These are phyloP conservation scores for Agelastica alni DNA, from an alignment of 2,888 invertebrate genomes.

Conservation along the genomic window DNA sequence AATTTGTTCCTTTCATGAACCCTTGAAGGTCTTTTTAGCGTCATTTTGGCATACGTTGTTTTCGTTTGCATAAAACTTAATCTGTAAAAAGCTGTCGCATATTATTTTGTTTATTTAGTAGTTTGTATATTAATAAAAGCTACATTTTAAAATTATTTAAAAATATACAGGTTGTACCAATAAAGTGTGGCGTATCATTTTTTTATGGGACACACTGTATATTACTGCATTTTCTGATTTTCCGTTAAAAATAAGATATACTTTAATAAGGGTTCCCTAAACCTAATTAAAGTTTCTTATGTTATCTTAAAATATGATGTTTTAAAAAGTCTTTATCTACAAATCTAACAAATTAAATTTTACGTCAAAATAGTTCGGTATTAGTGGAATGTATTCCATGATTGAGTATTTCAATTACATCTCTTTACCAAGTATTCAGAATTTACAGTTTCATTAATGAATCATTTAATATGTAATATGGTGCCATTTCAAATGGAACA, in stretches of 20 bases:
- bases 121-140: neutral
- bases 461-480: too few species aligned
- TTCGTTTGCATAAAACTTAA: too few species aligned
- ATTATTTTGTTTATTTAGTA: neutral
- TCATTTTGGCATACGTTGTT: too few species aligned
- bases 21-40: too few species aligned
- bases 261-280: neutral
- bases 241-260: neutral
- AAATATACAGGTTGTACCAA: neutral
- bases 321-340: neutral
- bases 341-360: neutral
- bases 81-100: too few species aligned
- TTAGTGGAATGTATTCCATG: too few species aligned
- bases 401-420: too few species aligned
- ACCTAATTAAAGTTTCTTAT: too few species aligned
- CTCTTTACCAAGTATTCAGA: too few species aligned
- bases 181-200: neutral
- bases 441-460: too few species aligned
- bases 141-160: neutral
- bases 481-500: too few species aligned
- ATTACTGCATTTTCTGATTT: neutral
- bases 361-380: neutral
- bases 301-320: neutral
- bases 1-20: too few species aligned
- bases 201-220: neutral